Evolutionary conservation across 2,797 vertebrate species (phyloP).

Genomic region (Adrianichthys oophorus): DNA sequence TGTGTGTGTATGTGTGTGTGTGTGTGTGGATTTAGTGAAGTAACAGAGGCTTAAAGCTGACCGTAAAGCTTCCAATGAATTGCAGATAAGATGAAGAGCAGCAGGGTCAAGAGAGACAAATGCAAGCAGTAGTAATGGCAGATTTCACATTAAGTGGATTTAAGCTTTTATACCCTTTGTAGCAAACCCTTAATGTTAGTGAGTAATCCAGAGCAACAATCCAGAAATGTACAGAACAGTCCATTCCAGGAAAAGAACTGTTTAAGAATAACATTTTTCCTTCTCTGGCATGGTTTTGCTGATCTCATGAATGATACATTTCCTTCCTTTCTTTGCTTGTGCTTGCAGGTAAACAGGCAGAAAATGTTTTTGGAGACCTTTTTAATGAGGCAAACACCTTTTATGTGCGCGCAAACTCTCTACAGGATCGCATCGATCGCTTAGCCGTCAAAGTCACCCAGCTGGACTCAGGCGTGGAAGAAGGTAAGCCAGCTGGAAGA

Average conservation of each 20-base stretch:
- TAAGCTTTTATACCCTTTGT: constrained; percentile 11
- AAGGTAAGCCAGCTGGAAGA: constrained; percentile 76
- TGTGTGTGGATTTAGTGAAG: constrained; percentile 56
- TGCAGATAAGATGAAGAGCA: constrained; percentile 48
- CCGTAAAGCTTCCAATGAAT: constrained; percentile 44
- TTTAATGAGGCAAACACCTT: constrained; percentile 91
- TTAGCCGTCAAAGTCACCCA: constrained; percentile 89
- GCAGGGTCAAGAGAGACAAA: constrained; percentile 38
- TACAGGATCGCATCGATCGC: constrained; percentile 89
- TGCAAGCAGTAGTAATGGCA: constrained; percentile 37
- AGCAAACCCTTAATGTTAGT: constrained; percentile 4
- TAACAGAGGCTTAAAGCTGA: constrained; percentile 65
- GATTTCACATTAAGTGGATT: constrained; percentile 41
- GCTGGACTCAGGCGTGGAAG: constrained; percentile 89
- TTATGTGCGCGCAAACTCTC: constrained; percentile 84
- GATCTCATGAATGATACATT: not conserved
- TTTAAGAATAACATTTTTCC: not conserved
- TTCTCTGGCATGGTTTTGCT: not conserved
- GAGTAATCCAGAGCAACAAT: constrained; percentile 26
- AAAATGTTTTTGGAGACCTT: constrained; percentile 90
- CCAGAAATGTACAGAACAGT: constrained; percentile 10
- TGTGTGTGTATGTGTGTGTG: constrained; percentile 12
- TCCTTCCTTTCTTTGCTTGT: not conserved
- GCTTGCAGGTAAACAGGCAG: constrained; percentile 85
- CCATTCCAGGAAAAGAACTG: not conserved